Percentiles rank a stretch among this genome's conserved stretches.
phyloP scores from a whole-genome alignment of 2,888 invertebrate genomes.

The Heliconius sara region DNA sequence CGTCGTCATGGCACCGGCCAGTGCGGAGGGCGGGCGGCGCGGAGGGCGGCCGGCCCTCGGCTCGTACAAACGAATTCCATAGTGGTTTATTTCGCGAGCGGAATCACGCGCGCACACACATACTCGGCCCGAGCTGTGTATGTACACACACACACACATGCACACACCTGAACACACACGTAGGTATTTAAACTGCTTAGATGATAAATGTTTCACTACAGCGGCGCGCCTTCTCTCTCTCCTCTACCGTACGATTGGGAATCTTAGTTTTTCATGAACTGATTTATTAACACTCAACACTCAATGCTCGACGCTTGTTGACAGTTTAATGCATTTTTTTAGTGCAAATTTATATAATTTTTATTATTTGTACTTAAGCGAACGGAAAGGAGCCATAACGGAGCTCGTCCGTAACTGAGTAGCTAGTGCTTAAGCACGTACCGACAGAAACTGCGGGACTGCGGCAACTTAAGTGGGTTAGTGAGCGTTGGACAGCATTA shows the following conservation, averaged over 20 bases:
- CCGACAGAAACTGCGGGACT: no score
- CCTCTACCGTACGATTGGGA: conserved; percentile 1
- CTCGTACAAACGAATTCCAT: conserved; percentile 39
- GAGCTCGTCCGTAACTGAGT: no score
- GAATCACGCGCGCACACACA: conserved; percentile 33
- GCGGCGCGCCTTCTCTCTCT: background rate
- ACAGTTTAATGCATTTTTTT: background rate
- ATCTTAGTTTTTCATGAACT: conserved; percentile 29
- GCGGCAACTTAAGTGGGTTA: no score
- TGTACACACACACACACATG: conserved; percentile 1
- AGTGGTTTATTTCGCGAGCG: conserved; percentile 41
- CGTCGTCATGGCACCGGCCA: no score
- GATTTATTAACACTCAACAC: conserved; percentile 21
- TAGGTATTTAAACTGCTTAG: conserved; percentile 45
- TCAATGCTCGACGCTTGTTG: background rate
- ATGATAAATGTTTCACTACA: conserved; percentile 47
- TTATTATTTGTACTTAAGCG: no score
- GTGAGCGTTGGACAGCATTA: no score
- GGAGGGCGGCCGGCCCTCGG: conserved; percentile 31
- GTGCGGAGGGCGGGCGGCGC: no score
- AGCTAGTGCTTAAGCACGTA: no score
- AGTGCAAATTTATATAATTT: background rate
- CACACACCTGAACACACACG: conserved; percentile 17
- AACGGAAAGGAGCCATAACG: no score
- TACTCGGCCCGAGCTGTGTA: background rate